These are phyloP conservation scores for Drosophila auraria DNA, from an alignment of 1,140 invertebrate species.

Conservation along the genomic window DNA sequence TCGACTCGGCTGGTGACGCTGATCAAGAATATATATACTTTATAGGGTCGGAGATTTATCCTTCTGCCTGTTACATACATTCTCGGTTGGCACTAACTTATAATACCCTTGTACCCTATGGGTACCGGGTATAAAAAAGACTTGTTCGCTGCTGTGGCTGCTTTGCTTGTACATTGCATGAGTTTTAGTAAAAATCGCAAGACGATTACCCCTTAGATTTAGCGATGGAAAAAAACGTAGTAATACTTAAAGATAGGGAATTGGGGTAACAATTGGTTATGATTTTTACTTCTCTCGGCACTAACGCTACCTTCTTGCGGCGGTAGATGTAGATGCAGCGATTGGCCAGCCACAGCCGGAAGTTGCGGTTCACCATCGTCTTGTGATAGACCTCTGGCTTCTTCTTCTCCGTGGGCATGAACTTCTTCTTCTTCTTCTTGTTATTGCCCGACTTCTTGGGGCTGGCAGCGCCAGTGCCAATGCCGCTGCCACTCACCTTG, in stretches of 20 bases:
- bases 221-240: neutral
- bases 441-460: constrained; percentile 28
- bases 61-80: too few species aligned
- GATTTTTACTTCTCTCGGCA: constrained; percentile 1
- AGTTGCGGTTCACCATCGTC: constrained; percentile 63
- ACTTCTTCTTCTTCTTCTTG: constrained; percentile 57
- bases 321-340: constrained; percentile 75
- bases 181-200: too few species aligned
- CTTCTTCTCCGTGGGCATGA: constrained; percentile 52
- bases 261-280: neutral
- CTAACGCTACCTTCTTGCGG: constrained; percentile 61
- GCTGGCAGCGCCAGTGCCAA: neutral
- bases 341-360: constrained; percentile 77
- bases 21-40: too few species aligned
- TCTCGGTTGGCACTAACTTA: too few species aligned
- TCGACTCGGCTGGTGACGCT: too few species aligned
- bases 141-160: too few species aligned
- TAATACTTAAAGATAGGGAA: too few species aligned
- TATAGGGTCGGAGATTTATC: too few species aligned
- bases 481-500: neutral
- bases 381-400: constrained; percentile 40
- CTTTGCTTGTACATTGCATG: too few species aligned
- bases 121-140: too few species aligned
- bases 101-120: too few species aligned
- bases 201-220: too few species aligned